phyloP scores from a whole-genome alignment of 2,888 invertebrate species.

The Perithous albicinctus region DNA sequence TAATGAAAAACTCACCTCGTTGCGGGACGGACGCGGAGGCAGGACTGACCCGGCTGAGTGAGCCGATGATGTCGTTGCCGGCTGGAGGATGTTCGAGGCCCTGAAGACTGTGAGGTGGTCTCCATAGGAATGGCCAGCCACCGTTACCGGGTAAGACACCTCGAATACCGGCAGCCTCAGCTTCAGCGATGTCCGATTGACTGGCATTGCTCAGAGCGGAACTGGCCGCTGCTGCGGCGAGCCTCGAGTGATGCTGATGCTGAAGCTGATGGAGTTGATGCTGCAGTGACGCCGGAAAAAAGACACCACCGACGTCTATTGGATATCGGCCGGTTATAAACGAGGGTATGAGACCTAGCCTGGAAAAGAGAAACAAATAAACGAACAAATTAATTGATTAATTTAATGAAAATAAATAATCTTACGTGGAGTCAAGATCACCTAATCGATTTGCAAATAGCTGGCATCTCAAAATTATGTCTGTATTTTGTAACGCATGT shows the following conservation, averaged over 20 bases:
- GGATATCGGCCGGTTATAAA: constrained; percentile 82
- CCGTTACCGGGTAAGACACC: constrained; percentile 79
- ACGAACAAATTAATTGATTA: too few species aligned
- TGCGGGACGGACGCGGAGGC: constrained; percentile 81
- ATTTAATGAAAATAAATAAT: background rate
- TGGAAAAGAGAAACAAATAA: constrained; percentile 64
- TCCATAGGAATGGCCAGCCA: constrained; percentile 84
- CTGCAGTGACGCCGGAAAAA: constrained; percentile 81
- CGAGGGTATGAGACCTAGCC: constrained; percentile 82
- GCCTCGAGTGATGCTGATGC: constrained; percentile 80
- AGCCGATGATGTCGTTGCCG: constrained; percentile 79
- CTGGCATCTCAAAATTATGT: too few species aligned
- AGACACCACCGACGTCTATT: constrained; percentile 81
- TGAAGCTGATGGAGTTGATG: constrained; percentile 79
- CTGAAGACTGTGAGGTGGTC: constrained; percentile 81
- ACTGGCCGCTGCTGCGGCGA: constrained; percentile 77
- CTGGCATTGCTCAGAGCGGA: constrained; percentile 80
- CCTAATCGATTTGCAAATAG: too few species aligned
- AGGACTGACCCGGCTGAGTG: constrained; percentile 82
- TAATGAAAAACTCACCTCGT: constrained; percentile 77
- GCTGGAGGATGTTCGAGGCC: constrained; percentile 82
- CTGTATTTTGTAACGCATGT: too few species aligned
- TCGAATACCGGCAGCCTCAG: constrained; percentile 79
- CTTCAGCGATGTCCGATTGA: constrained; percentile 79
- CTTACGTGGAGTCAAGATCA: too few species aligned